phyloP scores from a whole-genome alignment of 2,888 invertebrate genomes.

The Tenthredo notha region DNA sequence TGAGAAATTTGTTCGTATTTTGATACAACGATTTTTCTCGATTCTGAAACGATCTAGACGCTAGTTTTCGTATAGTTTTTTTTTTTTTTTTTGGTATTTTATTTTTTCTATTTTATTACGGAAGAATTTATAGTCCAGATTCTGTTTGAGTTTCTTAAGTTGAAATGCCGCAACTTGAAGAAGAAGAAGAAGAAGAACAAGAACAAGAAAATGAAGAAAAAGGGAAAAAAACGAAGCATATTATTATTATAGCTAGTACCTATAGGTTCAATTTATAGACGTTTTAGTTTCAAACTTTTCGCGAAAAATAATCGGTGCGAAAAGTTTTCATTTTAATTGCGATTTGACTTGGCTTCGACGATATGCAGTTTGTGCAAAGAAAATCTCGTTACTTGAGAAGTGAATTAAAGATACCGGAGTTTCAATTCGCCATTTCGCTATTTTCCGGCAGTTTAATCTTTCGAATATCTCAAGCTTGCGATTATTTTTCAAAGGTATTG shows the following conservation, averaged over 20 bases:
- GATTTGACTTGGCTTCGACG: neutral
- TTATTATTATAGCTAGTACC: neutral
- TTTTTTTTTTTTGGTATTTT: neutral
- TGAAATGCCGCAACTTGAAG: constrained; percentile 1
- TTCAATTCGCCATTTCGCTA: neutral
- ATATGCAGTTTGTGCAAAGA: neutral
- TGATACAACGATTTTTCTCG: neutral
- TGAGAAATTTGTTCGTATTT: neutral
- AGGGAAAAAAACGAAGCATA: neutral
- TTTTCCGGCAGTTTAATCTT: neutral
- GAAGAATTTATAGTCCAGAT: neutral
- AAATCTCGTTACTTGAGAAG: neutral
- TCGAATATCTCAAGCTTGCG: neutral
- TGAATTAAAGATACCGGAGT: neutral
- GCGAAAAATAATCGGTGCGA: neutral
- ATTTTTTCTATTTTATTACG: neutral
- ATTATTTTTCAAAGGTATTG: neutral
- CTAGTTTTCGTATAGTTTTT: neutral
- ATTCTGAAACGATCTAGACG: neutral
- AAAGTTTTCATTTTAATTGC: neutral
- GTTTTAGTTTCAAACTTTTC: constrained; percentile 16
- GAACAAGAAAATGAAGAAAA: neutral
- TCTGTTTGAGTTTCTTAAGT: neutral
- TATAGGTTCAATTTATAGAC: neutral
- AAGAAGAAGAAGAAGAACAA: neutral